Base-by-base conservation (phyloP, 2,888 invertebrate species). In the Chalcis sispes region DNA sequence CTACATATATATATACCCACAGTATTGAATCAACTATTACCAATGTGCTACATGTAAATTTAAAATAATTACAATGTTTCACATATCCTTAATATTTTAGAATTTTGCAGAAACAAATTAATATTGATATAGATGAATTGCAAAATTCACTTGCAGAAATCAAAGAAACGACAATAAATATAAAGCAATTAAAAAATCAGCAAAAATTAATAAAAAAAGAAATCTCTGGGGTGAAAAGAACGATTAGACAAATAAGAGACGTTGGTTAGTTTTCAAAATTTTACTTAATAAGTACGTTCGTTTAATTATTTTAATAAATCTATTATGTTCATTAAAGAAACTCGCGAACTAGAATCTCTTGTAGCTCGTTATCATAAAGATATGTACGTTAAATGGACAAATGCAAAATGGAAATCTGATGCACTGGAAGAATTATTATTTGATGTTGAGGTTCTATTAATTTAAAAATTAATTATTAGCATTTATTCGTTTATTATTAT, bases 361-460 rank as follows among this genome's bases (percentile, higher is more conserved):
- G 80, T 88, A n/a, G 82, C 85, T 23, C 80, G 81, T 7, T 83
- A 86, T 62, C 88, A 89, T 73, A 86, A 85, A 75, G 77, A 83
- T 8, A 79, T 88, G 74, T 82, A 83, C 56, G 79, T 79, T 20
- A 81, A 84, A 42, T 89, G 89, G 89, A 84, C 85, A 54, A 84
- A 84, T 58, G 79, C 81, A 20, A 84, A 83, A 8, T 81, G 81
- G 66, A 85, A 84, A 59, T 77, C 79, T 0, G 85, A 85, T 42
- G 75, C 81, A 23, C 75, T 86, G 4, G 82, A 85, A 29, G 82
- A 77, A 20, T 79, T 84, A 18, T 75, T 82, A 32, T 80, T 74
- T 50, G 83, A 82, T 75, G 81, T 82, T 58, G 67, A 72, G 64
- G 72, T 77, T 50, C 54, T 46, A 18, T 10, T 67, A 20, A 0